Base-by-base conservation (phyloP, 2,888 invertebrate species). In the Lagria hirta region DNA sequence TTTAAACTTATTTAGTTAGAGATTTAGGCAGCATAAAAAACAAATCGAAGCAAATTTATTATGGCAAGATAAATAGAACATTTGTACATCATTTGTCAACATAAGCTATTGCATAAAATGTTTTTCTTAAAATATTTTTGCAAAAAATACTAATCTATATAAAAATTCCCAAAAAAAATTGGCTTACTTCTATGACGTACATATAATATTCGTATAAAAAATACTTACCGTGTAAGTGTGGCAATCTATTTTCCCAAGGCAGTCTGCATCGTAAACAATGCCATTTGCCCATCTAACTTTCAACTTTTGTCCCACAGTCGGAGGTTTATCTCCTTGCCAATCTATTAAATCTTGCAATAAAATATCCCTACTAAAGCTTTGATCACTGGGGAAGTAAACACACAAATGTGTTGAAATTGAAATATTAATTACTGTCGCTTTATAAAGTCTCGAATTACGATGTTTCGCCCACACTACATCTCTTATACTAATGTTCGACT, bases 381-480 rank as follows among this genome's bases (percentile, higher is more conserved):
- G 79, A 21, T 74, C 72, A 56, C 79, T 79, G n/a, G 74, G 73
- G 64, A 84, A 84, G 44, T 79, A 77, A 2, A 83, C 79, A 54
- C 76, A 75, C 59, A 78, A 80, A 55, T 77, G 77, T 3, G 72
- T 66, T 37, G 74, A 74, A 12, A 70, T 66, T 8, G 70, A 66
- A 6, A 76, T 72, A 6, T 73, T 71, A 1, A 66, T 57, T 4
- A 84, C 73, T 44, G 67, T 73, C 7, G 77, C 79, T 47, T 74
- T 69, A 60, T 82, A 81, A 61, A 76, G 82, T 24, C 82, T 73
- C 2, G 71, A 73, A 52, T 81, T 82, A 37, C 74, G 74, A 64
- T 82, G 80, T 52, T 76, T 80, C 1, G 81, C 82, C 73, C 80
- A 79, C 2, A 82, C 81, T n/a, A 57, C 60, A 38, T 75, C 74